Conservation (phyloP, 2,888 invertebrate genomes). For the Euclidia mi region DNA sequence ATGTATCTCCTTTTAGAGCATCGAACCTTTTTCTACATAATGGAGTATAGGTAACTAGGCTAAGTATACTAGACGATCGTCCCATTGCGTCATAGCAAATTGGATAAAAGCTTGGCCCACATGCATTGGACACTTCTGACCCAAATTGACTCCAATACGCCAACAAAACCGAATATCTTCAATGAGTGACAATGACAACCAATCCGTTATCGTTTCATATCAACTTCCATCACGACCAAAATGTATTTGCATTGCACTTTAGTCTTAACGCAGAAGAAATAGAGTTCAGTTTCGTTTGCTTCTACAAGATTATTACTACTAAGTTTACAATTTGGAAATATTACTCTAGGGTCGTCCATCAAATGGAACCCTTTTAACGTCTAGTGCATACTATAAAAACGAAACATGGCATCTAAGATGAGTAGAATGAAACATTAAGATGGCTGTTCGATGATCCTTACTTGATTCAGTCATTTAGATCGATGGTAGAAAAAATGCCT, state of each 20-base stretch:
- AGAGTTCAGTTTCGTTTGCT: constrained; percentile 31
- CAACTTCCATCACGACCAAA: constrained; percentile 35
- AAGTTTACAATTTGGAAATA: constrained; percentile 30
- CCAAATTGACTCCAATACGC: constrained; percentile 47
- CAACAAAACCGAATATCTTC: constrained; percentile 46
- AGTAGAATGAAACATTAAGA: constrained; percentile 34
- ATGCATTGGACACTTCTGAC: constrained; percentile 38
- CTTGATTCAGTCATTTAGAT: constrained; percentile 31
- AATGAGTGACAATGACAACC: constrained; percentile 60
- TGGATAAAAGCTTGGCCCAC: constrained; percentile 18
- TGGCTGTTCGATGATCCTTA: constrained; percentile 40
- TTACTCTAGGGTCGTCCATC: constrained; percentile 66
- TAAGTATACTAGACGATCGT: too few species aligned
- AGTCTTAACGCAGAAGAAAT: background rate
- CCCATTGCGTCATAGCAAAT: background rate
- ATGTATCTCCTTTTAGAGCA: too few species aligned
- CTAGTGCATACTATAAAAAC: constrained; percentile 66
- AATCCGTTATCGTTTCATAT: constrained; percentile 59
- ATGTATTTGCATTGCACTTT: constrained; percentile 11
- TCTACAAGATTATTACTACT: too few species aligned
- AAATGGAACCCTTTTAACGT: constrained; percentile 72
- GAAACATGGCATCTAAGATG: constrained; percentile 61
- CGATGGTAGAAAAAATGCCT: constrained; percentile 12
- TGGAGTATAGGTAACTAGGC: too few species aligned
- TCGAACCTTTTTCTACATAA: too few species aligned